Percentiles rank a stretch among this genome's conserved stretches.
Evolutionary conservation across 2,113 vertebrate genomes (phyloP).

Genomic region (Proteles cristata): DNA sequence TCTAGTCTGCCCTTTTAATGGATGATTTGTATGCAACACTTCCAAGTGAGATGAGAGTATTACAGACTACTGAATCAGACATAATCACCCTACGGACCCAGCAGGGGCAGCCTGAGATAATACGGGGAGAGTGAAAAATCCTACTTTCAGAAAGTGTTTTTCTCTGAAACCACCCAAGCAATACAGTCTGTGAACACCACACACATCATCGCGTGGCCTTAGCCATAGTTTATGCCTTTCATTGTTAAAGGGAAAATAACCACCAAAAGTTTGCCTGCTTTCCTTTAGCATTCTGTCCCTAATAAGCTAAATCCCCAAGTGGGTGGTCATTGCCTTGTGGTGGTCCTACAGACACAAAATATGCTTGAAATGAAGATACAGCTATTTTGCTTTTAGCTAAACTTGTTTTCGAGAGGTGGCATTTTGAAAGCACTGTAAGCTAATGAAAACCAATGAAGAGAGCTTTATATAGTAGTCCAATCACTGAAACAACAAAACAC

Average conservation of each 20-base stretch:
- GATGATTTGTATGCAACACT: conserved; percentile 79
- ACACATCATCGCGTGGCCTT: not conserved
- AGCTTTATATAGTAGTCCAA: not conserved
- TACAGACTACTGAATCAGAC: conserved; percentile 67
- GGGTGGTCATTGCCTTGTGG: not conserved
- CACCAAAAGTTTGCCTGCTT: not conserved
- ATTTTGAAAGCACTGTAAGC: not conserved
- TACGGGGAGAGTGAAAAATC: conserved; percentile 57
- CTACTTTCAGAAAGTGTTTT: conserved; percentile 43
- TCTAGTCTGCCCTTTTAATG: conserved; percentile 72
- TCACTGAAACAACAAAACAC: not conserved
- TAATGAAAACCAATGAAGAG: not conserved
- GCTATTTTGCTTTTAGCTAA: not conserved
- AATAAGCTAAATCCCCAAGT: not conserved
- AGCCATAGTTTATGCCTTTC: not conserved
- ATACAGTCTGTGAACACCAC: not conserved
- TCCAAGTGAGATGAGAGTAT: conserved; percentile 72
- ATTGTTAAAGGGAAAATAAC: conserved; percentile 45
- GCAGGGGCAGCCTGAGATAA: conserved; percentile 57
- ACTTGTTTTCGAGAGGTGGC: not conserved
- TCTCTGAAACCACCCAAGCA: conserved; percentile 32
- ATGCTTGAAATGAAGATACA: not conserved
- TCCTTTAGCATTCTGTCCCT: not conserved
- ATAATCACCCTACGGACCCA: conserved; percentile 67
- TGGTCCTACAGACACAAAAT: not conserved